Conservation (phyloP, 1,140 invertebrate genomes). For the Aplysia californica region DNA sequence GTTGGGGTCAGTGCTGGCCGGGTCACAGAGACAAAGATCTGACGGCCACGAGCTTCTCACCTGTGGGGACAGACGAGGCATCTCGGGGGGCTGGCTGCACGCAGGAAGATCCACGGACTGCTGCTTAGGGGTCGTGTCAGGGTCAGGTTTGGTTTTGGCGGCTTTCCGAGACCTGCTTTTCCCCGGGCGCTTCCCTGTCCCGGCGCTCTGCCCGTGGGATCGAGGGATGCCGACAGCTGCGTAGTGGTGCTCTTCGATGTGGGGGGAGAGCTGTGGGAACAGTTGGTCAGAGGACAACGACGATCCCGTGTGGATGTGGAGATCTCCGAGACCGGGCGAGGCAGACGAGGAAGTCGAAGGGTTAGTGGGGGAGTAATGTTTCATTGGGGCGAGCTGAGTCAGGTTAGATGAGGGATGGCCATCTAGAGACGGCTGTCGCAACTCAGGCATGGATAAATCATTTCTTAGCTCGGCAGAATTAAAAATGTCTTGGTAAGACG, state of each 20-base stretch:
- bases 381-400: background rate
- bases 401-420: background rate
- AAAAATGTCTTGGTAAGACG: no score
- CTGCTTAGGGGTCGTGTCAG: no score
- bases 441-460: background rate
- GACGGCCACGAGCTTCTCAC: slow-evolving; percentile 19
- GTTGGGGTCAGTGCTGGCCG: background rate
- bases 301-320: background rate
- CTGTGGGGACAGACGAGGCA: slow-evolving; percentile 12
- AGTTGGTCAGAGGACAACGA: background rate
- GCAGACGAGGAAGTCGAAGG: background rate
- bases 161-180: no score
- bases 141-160: no score
- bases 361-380: background rate
- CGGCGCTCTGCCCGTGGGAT: no score
- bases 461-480: no score
- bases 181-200: no score
- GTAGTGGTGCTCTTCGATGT: slow-evolving; percentile 14
- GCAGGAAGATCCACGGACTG: no score
- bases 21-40: background rate
- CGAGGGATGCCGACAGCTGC: background rate
- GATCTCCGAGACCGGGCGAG: background rate
- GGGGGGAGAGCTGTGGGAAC: background rate
- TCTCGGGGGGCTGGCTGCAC: background rate
- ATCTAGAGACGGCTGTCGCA: background rate